Conservation (phyloP, 2,797 vertebrate genomes). For the Anas bernieri region DNA sequence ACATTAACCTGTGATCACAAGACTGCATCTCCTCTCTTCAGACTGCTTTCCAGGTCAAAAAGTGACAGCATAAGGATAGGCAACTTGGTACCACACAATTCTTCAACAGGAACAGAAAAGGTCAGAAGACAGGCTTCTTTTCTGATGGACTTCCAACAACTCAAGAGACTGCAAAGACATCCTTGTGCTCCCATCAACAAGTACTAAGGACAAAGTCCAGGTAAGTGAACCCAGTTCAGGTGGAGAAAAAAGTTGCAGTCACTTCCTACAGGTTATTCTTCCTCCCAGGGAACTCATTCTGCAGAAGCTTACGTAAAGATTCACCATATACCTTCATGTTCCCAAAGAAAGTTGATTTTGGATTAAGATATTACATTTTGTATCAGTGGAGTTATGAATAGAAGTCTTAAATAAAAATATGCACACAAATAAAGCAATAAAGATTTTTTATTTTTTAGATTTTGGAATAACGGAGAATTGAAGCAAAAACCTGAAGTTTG, state of each 20-base stretch:
- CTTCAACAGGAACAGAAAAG: not conserved
- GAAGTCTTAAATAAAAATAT: not conserved
- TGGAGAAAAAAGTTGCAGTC: not conserved
- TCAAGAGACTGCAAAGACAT: not conserved
- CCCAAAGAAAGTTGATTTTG: not conserved
- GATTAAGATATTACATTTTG: not conserved
- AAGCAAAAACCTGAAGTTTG: not conserved
- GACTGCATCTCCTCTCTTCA: not conserved
- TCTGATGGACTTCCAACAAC: not conserved
- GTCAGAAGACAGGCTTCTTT: not conserved
- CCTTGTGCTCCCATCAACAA: not conserved
- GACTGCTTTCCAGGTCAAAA: not conserved
- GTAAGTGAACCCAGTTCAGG: not conserved
- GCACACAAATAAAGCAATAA: not conserved
- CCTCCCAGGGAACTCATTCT: not conserved
- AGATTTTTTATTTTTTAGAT: not conserved
- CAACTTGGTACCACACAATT: not conserved
- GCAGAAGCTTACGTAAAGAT: not conserved
- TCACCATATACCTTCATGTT: not conserved
- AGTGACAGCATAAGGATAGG: fast-evolving
- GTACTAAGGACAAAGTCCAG: not conserved
- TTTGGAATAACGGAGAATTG: not conserved
- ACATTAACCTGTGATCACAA: not conserved
- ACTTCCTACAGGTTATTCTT: not conserved
- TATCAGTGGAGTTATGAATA: not conserved